These are phyloP conservation scores for Caloenas nicobarica DNA, from an alignment of 2,113 vertebrate genomes.

Conservation along the genomic window DNA sequence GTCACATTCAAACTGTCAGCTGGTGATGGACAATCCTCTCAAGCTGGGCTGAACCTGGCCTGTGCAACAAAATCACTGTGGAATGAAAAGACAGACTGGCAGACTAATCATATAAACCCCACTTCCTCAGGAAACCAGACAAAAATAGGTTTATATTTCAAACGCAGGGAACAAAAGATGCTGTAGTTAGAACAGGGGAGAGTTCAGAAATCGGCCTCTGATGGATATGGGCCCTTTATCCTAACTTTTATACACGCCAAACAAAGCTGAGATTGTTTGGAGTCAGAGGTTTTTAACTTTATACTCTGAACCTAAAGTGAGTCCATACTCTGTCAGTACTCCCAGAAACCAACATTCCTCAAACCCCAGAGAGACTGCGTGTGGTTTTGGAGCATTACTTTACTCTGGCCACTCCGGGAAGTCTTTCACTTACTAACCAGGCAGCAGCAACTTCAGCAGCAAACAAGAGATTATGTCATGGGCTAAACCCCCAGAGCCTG, in stretches of 20 bases:
- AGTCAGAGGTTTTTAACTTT: neutral
- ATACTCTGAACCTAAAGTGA: neutral
- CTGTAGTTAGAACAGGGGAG: neutral
- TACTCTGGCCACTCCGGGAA: neutral
- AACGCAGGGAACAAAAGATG: neutral
- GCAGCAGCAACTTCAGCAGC: neutral
- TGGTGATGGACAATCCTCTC: neutral
- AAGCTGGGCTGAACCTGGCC: neutral
- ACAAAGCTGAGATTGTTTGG: neutral
- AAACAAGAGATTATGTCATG: neutral
- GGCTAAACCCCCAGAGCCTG: neutral
- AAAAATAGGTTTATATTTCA: neutral
- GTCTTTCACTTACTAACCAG: conserved; percentile 15
- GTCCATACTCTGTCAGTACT: neutral
- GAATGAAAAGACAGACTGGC: neutral
- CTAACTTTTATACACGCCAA: neutral
- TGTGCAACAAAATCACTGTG: neutral
- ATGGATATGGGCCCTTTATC: neutral
- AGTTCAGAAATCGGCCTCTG: neutral
- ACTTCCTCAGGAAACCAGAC: neutral
- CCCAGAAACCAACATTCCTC: conserved; percentile 43
- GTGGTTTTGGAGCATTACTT: neutral
- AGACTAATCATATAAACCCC: neutral
- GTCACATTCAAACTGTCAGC: neutral
- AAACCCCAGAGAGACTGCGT: neutral